Evolutionary conservation across 1,140 invertebrate species (phyloP), one percentile per base, ranked within the genome.

Genomic region (Drosophila watanabei): DNA sequence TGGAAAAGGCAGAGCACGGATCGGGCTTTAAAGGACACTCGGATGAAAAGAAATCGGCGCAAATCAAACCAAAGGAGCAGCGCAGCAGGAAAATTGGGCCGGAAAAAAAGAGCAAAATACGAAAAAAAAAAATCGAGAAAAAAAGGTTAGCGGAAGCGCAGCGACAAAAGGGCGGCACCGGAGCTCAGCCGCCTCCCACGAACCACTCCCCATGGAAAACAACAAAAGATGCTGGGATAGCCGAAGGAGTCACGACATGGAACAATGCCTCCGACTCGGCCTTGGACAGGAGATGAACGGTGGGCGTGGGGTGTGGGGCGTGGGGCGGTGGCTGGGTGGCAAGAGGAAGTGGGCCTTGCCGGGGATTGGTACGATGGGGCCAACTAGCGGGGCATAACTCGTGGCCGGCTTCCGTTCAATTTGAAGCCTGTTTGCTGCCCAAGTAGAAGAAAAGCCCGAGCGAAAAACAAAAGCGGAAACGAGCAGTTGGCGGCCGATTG

Each of bases 351-450:
- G 60, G 48, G 75, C 62, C 24, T 14, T 41, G 59, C 54, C 28
- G 54, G 35, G 35, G n/a, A 41, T 32, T 52, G 76, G 60, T 51
- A 39, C 63, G 68, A 56, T 56, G 41, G 49, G 51, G 57, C 65
- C 66, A 79, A 49, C 62, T 63, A 56, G 56, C 68, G 78, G 85
- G 64, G 79, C 75, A 88, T 90, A 90, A 79, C 85, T 89, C 86
- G 86, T 90, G 79, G 62, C 75, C 45, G 52, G 85, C 85, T 89
- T 85, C 85, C 85, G 85, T 89, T 89, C 86, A 89, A 89, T 90
- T 89, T 89, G 85, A 89, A 89, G 85, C 85, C 86, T 89, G 86
- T 89, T 89, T 89, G 85, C 75, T 78, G 84, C 72, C 84, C 66
- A 80, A 88, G 80, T 68, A 81, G 66, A 88, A 89, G 80, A 81